A percentile compares a stretch with the other conserved stretches of the same genome.
These are phyloP conservation scores for Poliocrania exsul DNA, from an alignment of 2,797 vertebrate genomes.

Conservation along the genomic window DNA sequence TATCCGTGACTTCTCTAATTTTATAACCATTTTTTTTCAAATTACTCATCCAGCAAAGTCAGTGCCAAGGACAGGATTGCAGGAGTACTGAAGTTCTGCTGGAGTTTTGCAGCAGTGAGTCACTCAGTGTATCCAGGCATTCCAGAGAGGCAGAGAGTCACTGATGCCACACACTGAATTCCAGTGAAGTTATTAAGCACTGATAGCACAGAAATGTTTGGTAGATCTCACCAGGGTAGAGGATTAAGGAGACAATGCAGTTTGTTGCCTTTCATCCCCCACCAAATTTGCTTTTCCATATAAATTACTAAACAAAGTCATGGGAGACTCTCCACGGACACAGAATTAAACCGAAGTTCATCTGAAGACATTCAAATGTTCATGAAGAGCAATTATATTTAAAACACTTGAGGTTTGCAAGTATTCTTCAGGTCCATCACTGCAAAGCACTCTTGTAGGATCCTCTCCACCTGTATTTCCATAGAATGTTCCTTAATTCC, in stretches of 20 bases:
- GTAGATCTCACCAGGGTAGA: neutral
- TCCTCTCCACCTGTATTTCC: neutral
- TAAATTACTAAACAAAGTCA: neutral
- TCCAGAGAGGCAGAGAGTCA: neutral
- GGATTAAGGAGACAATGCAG: neutral
- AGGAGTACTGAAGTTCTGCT: neutral
- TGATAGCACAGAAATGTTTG: neutral
- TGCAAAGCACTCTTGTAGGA: neutral
- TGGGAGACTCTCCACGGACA: neutral
- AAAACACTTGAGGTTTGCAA: neutral
- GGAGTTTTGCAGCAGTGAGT: neutral
- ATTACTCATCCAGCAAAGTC: neutral
- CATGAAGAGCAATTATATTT: neutral
- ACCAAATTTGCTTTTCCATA: neutral
- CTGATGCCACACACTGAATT: rapidly evolving
- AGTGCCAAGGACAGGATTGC: neutral
- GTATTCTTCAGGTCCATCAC: neutral
- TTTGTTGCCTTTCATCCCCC: neutral
- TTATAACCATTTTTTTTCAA: neutral
- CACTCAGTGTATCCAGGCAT: neutral
- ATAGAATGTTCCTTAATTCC: neutral
- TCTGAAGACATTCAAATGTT: neutral
- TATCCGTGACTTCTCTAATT: neutral
- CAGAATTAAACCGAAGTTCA: neutral
- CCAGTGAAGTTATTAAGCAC: neutral